A percentile compares a stretch with the other conserved stretches of the same genome.
phyloP scores from a whole-genome alignment of 1,140 invertebrate species.

The Holcopasites calliopsidis region DNA sequence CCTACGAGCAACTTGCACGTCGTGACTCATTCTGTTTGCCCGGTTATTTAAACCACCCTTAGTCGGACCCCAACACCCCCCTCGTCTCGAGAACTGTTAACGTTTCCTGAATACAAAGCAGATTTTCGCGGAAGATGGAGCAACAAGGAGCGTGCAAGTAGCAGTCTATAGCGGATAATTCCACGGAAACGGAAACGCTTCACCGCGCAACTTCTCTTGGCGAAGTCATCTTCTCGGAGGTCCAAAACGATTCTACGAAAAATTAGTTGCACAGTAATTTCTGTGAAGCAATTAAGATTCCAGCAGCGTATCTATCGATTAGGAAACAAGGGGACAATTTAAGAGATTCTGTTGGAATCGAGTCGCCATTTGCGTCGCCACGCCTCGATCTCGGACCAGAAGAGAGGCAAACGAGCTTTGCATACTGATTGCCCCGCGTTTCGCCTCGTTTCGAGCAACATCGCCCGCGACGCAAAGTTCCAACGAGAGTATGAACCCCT shows the following conservation, averaged over 20 bases:
- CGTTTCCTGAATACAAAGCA: slow-evolving; percentile 4
- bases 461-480: neutral
- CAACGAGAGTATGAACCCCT: neutral
- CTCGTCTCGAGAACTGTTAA: slow-evolving; percentile 12
- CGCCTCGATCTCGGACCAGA: neutral
- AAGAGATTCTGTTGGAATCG: slow-evolving; percentile 6
- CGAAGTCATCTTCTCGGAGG: no score
- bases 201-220: neutral
- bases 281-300: neutral
- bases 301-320: neutral
- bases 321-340: neutral
- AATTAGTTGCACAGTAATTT: no score
- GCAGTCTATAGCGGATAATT: neutral
- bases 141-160: neutral
- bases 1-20: neutral
- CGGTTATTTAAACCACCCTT: slow-evolving; percentile 11
- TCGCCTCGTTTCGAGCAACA: neutral
- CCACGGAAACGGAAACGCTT: neutral
- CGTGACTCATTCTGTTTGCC: slow-evolving; percentile 5
- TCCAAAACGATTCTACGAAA: no score
- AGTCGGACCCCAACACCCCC: neutral
- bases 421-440: neutral
- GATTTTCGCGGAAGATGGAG: neutral
- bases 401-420: neutral
- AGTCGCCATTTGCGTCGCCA: neutral